These are phyloP conservation scores for Pyxicephalus adspersus DNA, from an alignment of 2,113 vertebrate genomes.

Conservation along the genomic window DNA sequence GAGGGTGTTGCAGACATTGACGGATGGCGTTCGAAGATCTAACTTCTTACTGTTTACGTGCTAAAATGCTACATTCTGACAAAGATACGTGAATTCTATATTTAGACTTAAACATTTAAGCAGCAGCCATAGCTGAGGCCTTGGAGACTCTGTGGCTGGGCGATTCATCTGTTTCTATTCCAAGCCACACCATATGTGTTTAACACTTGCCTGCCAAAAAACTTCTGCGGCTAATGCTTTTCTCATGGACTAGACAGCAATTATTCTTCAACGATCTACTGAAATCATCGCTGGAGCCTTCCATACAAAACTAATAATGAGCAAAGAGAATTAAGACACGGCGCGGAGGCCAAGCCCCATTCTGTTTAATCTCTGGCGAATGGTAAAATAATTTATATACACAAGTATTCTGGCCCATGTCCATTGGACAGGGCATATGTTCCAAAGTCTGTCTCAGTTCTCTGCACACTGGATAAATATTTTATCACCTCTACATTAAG, in stretches of 20 bases:
- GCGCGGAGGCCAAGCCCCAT: background rate
- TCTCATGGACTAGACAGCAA: constrained; percentile 5
- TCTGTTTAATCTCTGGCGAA: background rate
- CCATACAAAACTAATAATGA: no score
- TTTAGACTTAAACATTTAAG: constrained; percentile 54
- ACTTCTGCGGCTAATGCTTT: background rate
- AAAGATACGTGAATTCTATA: constrained; percentile 19
- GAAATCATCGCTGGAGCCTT: no score
- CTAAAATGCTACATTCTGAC: constrained; percentile 33
- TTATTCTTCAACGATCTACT: constrained; percentile 2
- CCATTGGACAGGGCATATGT: no score
- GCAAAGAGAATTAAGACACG: no score
- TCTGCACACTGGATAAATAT: no score
- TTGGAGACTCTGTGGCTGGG: constrained; percentile 45
- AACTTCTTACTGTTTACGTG: constrained; percentile 12
- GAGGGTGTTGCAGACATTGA: constrained; percentile 3
- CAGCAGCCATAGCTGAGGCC: constrained; percentile 27
- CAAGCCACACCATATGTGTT: constrained; percentile 36
- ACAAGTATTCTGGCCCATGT: background rate
- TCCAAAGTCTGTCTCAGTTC: no score
- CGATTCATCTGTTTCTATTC: constrained; percentile 47
- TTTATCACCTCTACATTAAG: no score
- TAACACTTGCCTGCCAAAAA: constrained; percentile 39
- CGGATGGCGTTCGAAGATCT: background rate
- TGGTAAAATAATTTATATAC: background rate